Base-by-base conservation (phyloP, 2,888 invertebrate species). In the Chrysolina haemoptera region DNA sequence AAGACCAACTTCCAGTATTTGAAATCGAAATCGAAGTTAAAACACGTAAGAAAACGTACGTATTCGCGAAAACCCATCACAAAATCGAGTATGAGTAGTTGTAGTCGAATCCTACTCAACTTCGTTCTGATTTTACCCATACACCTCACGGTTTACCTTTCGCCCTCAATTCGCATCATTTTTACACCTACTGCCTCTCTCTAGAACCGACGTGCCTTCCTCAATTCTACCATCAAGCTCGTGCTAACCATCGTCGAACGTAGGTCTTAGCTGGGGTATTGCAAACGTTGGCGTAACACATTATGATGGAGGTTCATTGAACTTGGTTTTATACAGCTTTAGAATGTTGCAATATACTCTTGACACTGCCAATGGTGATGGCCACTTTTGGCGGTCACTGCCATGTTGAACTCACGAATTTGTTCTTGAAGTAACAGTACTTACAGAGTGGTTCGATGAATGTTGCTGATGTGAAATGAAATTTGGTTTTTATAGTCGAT, bases 111-210 rank as follows among this genome's bases (percentile, higher is more conserved):
- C 74, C 70, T 76, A 76, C 71, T 78, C 77, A 66, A 72, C 75
- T 84, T 85, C 84, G 84, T 86, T 85, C 84, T 82, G 84, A 83
- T 86, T 86, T 83, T 83, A 81, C 82, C 74, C 75, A 81, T 83
- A 82, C 85, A 84, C 85, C 85, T 86, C 83, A 86, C 84, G 87
- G 85, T 84, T 87, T 87, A 87, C 88, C 87, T 87, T 88, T 87
- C 87, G 87, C 85, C 88, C 88, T 87, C 87, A 85, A 85, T 88
- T 87, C 84, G 86, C 85, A 82, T 84, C 85, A 86, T 87, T 87
- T 87, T 88, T 87, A 87, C 86, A 86, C 87, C 87, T 87, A 87
- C 86, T 87, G 85, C 73, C 79, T 68, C 70, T 65, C 66, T 75
- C 74, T 73, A 80, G 75, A 82, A 70, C 70, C 68, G 84, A 86